Conservation (phyloP, 92 coral and sea anemone genomes). For the Pocillopora meandrina region DNA sequence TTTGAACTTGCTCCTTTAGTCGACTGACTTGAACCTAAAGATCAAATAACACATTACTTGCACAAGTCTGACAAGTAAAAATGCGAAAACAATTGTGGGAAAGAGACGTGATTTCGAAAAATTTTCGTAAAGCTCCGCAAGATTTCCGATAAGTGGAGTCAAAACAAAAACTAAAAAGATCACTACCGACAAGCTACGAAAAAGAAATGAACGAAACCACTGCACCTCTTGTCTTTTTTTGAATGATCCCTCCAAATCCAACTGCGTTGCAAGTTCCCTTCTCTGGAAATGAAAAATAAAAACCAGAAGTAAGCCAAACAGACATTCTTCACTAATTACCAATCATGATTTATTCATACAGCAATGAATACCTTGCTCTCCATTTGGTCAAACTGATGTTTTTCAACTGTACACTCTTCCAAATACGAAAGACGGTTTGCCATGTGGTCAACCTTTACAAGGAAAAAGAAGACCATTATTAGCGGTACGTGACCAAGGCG, state of each 20-base stretch:
- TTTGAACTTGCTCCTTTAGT: constrained; percentile 82
- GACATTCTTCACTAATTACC: neutral
- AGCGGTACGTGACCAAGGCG: neutral
- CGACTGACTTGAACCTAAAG: constrained; percentile 79
- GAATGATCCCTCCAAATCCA: constrained; percentile 83
- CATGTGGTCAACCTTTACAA: constrained; percentile 65
- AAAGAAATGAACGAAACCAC: neutral
- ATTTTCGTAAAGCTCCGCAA: neutral
- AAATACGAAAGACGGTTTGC: constrained; percentile 75
- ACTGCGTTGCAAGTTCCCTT: constrained; percentile 83
- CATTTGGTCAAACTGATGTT: constrained; percentile 78
- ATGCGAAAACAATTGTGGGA: neutral
- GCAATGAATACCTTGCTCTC: constrained; percentile 82
- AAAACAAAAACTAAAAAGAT: neutral
- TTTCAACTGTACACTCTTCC: constrained; percentile 91
- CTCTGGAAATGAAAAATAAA: constrained; percentile 58
- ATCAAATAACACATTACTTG: neutral
- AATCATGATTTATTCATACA: no score
- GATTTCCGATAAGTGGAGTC: neutral
- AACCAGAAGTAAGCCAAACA: neutral
- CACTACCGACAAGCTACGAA: neutral
- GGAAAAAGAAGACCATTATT: neutral
- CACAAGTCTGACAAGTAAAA: neutral
- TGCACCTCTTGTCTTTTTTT: constrained; percentile 88
- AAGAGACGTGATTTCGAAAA: neutral